These are phyloP conservation scores for Ochlodes sylvanus DNA, from an alignment of 2,888 invertebrate genomes.

Conservation along the genomic window DNA sequence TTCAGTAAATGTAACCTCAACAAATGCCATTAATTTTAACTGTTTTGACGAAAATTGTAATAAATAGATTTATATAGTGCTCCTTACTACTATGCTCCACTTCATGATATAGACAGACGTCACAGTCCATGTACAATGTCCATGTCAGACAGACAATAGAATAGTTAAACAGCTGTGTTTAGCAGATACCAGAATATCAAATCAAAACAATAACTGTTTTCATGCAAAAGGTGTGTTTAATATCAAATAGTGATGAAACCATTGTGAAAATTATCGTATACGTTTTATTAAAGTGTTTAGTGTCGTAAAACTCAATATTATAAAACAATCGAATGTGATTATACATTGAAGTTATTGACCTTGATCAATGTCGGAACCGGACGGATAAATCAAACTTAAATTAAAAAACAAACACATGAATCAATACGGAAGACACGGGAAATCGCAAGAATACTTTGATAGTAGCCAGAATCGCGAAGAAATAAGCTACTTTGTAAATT, in stretches of 20 bases:
- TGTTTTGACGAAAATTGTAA: too few relatives aligned
- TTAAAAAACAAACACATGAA: background rate
- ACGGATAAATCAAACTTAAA: background rate
- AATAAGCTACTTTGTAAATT: background rate
- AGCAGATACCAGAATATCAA: background rate
- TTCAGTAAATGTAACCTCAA: too few relatives aligned
- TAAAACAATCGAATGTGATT: background rate
- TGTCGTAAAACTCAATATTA: background rate
- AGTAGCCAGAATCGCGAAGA: background rate
- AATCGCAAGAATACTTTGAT: background rate
- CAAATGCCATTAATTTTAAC: too few relatives aligned
- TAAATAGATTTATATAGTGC: too few relatives aligned
- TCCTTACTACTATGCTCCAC: too few relatives aligned
- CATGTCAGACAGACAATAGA: background rate
- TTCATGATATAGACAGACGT: too few relatives aligned
- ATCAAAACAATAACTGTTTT: constrained; percentile 1
- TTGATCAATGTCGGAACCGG: constrained; percentile 30
- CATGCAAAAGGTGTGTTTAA: background rate
- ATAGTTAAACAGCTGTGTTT: constrained; percentile 3
- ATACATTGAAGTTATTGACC: background rate
- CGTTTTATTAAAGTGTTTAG: background rate
- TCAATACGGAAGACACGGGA: background rate
- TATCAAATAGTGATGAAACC: background rate
- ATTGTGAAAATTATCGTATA: background rate
- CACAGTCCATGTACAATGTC: too few relatives aligned